Evolutionary conservation across 2,888 invertebrate species (phyloP).

Genomic region (Masnerella sp.): DNA sequence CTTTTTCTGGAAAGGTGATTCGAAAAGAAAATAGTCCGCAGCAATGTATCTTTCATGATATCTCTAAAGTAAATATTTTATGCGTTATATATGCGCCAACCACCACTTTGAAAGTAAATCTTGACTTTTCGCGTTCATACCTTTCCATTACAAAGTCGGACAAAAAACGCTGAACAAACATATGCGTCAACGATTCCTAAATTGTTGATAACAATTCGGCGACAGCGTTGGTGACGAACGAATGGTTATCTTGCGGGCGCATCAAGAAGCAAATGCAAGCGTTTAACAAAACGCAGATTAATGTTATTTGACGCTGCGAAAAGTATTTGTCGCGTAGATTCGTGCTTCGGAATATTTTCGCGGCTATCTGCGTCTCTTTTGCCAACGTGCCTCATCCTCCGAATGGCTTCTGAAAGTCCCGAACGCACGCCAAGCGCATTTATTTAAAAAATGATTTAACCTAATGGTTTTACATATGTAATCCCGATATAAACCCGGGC

Average conservation of each 20-base stretch:
- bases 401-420: conserved; percentile 46
- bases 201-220: conserved; percentile 26
- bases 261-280: conserved; percentile 57
- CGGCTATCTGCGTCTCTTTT: conserved; percentile 58
- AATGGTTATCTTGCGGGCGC: conserved; percentile 44
- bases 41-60: too few species aligned
- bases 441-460: conserved; percentile 77
- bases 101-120: conserved; percentile 14
- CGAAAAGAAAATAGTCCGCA: background rate
- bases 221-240: conserved; percentile 17
- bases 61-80: conserved; percentile 28
- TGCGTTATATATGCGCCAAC: conserved; percentile 4
- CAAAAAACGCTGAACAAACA: conserved; percentile 34
- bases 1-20: conserved; percentile 1
- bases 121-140: background rate
- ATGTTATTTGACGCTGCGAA: conserved; percentile 47
- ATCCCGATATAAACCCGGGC: conserved; percentile 68
- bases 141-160: conserved; percentile 6
- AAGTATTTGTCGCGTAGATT: conserved; percentile 61
- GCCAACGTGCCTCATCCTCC: conserved; percentile 38
- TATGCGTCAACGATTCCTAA: conserved; percentile 34
- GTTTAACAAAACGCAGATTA: conserved; percentile 55
- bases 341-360: conserved; percentile 66
- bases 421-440: conserved; percentile 64
- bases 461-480: conserved; percentile 77